Evolutionary conservation across 2,113 vertebrate species (phyloP).

Genomic region (Myotis lucifugus): DNA sequence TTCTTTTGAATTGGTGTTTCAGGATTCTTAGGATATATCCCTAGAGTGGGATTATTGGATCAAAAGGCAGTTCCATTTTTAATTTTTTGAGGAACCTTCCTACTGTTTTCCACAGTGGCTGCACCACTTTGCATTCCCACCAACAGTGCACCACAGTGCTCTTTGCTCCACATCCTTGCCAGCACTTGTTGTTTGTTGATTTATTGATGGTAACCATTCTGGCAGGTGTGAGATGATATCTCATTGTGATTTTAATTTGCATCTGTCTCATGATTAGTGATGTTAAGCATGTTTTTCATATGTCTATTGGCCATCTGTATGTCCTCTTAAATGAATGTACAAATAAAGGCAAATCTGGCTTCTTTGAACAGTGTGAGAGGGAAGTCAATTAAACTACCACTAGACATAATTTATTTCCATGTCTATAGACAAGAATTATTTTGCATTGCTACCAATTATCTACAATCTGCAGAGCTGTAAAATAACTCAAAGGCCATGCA

Average conservation of each 20-base stretch:
- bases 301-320: neutral
- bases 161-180: neutral
- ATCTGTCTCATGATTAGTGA: neutral
- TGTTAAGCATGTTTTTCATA: neutral
- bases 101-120: neutral
- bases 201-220: neutral
- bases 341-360: neutral
- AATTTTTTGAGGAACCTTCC: neutral
- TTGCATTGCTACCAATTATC: neutral
- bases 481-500: conserved; percentile 1
- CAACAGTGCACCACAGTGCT: neutral
- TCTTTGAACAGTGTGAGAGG: neutral
- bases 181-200: neutral
- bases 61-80: neutral
- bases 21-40: neutral
- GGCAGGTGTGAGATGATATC: neutral
- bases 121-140: neutral
- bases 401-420: neutral
- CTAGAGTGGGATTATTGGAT: no score
- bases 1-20: neutral
- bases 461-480: neutral
- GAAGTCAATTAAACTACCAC: neutral
- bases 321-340: neutral
- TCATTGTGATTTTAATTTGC: neutral
- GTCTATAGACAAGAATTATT: neutral